These are phyloP conservation scores for Eueremaeus valkanovi DNA, from an alignment of 2,888 invertebrate genomes.

Conservation along the genomic window DNA sequence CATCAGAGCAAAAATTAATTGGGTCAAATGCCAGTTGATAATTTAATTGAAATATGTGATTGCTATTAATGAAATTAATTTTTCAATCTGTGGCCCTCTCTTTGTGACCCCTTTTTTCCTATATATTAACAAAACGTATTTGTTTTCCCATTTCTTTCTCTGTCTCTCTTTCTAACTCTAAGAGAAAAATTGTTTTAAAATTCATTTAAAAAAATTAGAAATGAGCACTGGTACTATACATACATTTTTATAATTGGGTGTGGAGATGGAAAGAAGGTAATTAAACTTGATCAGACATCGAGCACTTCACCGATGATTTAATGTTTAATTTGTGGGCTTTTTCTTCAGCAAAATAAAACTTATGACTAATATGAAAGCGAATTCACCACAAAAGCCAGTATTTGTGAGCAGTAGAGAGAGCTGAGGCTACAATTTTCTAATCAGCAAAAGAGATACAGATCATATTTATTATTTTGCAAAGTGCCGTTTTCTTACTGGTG, in stretches of 20 bases:
- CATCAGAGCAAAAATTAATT: not conserved
- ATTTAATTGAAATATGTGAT: not conserved
- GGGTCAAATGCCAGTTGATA: not conserved
- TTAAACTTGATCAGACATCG: not conserved
- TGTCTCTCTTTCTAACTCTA: not conserved
- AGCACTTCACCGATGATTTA: constrained; percentile 13
- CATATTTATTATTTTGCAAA: constrained; percentile 17
- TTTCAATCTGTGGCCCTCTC: not conserved
- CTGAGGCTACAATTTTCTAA: not conserved
- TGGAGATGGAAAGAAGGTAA: constrained; percentile 24
- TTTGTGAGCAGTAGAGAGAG: not conserved
- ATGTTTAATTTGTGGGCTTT: not conserved
- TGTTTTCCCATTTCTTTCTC: not conserved
- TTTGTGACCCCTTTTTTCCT: not conserved
- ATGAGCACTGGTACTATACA: not conserved
- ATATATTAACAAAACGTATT: not conserved
- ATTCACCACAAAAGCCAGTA: not conserved
- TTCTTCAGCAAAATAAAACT: no score
- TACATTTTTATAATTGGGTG: constrained; percentile 28
- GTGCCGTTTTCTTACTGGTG: not conserved
- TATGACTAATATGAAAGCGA: no score
- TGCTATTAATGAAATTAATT: not conserved
- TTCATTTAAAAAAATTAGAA: not conserved
- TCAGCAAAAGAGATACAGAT: constrained; percentile 12
- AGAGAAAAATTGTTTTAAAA: not conserved